A percentile compares a stretch with the other conserved stretches of the same genome.
Evolutionary conservation across 1,140 invertebrate genomes (phyloP).

Genomic region (Procambarus clarkii): DNA sequence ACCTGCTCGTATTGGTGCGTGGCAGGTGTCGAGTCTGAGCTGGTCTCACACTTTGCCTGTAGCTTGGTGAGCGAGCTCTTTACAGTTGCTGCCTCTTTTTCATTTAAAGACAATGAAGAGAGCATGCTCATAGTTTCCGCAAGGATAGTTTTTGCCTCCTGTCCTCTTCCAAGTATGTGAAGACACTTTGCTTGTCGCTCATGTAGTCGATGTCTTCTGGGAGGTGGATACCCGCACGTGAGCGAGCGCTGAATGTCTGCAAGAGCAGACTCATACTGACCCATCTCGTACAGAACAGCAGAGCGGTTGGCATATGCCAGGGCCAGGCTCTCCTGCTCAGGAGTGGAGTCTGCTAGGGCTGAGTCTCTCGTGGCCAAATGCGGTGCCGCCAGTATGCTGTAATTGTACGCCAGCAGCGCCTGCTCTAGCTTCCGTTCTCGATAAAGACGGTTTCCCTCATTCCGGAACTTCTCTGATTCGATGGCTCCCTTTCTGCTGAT

Average conservation of each 20-base stretch:
- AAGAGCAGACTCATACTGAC: slow-evolving; percentile 82
- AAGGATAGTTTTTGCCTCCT: slow-evolving; percentile 56
- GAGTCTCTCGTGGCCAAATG: background rate
- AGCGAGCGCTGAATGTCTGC: slow-evolving; percentile 84
- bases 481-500: slow-evolving; percentile 60
- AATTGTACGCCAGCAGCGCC: slow-evolving; percentile 68
- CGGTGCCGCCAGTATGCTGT: slow-evolving; percentile 61
- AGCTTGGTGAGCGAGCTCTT: slow-evolving; percentile 43
- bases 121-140: slow-evolving; percentile 37
- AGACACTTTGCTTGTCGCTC: slow-evolving; percentile 87
- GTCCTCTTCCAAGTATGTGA: slow-evolving; percentile 80
- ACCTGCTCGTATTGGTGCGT: background rate
- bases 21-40: background rate
- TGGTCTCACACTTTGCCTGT: slow-evolving; percentile 44
- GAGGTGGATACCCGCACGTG: slow-evolving; percentile 83
- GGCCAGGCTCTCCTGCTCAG: slow-evolving; percentile 30
- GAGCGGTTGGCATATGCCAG: slow-evolving; percentile 90
- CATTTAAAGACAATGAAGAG: slow-evolving; percentile 23
- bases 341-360: background rate
- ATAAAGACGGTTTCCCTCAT: slow-evolving; percentile 66
- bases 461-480: slow-evolving; percentile 63
- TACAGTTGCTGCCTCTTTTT: slow-evolving; percentile 42
- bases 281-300: slow-evolving; percentile 88
- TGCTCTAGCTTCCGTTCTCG: slow-evolving; percentile 56
- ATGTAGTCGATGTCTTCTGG: slow-evolving; percentile 85